Evolutionary conservation across 2,797 vertebrate species (phyloP).

Genomic region (Myioborus miniatus): DNA sequence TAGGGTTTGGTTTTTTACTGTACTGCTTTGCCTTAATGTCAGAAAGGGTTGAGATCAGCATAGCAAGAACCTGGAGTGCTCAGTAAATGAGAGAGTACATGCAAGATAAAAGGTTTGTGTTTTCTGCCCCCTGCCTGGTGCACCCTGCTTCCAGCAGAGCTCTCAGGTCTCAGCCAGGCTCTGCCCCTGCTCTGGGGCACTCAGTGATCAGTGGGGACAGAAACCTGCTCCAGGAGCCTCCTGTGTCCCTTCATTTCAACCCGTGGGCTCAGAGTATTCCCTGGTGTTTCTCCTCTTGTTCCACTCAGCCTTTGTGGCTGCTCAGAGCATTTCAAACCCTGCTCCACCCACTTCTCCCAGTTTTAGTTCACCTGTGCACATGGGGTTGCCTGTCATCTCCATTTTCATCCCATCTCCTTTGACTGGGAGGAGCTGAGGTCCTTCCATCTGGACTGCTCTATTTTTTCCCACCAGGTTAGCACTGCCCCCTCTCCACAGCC

Average conservation of each 20-base stretch:
- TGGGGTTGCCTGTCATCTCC: neutral
- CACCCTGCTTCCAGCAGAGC: neutral
- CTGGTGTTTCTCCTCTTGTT: neutral
- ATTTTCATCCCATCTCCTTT: neutral
- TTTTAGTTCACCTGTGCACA: neutral
- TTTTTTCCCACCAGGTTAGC: neutral
- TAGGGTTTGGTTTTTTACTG: neutral
- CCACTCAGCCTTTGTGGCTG: neutral
- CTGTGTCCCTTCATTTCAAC: neutral
- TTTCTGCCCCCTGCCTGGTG: neutral
- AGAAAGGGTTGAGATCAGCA: neutral
- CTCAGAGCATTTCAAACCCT: neutral
- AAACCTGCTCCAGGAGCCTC: neutral
- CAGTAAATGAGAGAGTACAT: neutral
- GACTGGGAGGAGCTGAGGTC: neutral
- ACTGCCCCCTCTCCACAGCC: neutral
- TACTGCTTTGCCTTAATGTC: neutral
- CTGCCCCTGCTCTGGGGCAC: neutral
- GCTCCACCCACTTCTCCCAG: neutral
- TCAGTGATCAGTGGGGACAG: neutral
- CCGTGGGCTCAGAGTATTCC: accelerated
- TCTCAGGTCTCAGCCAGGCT: neutral
- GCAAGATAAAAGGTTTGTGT: neutral
- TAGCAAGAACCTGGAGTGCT: neutral
- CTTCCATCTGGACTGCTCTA: neutral